These are phyloP conservation scores for Gasterosteus nipponicus DNA, from an alignment of 2,113 vertebrate genomes.

Conservation along the genomic window DNA sequence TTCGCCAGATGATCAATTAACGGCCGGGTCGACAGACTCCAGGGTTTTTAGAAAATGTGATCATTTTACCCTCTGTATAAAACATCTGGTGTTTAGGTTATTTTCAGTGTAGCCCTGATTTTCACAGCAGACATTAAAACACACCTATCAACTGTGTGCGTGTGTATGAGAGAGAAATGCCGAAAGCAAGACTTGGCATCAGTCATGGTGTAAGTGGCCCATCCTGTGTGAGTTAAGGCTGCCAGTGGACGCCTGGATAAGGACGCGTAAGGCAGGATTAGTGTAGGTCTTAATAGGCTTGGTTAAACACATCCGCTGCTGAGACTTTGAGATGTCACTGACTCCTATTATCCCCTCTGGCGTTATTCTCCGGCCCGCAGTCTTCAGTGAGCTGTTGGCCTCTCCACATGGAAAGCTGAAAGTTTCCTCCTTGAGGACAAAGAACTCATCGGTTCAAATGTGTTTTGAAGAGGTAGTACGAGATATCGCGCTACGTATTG, in stretches of 20 bases:
- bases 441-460: neutral
- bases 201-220: slow-evolving; percentile 57
- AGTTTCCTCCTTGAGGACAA: neutral
- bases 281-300: slow-evolving; percentile 77
- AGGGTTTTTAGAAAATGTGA: neutral
- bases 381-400: slow-evolving; percentile 18
- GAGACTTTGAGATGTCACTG: slow-evolving; percentile 75
- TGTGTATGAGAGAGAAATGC: slow-evolving; percentile 3
- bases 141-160: slow-evolving; percentile 1
- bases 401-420: slow-evolving; percentile 35
- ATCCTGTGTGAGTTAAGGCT: slow-evolving; percentile 66
- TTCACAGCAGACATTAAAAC: slow-evolving; percentile 2
- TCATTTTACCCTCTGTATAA: neutral
- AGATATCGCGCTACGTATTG: slow-evolving; percentile 16
- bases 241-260: slow-evolving; percentile 69
- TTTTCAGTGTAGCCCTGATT: neutral
- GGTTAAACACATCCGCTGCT: slow-evolving; percentile 76
- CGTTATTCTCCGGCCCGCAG: slow-evolving; percentile 50
- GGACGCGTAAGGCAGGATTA: slow-evolving; percentile 76
- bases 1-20: neutral
- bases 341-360: slow-evolving; percentile 71
- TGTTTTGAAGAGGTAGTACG: neutral
- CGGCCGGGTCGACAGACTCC: neutral
- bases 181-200: slow-evolving; percentile 36
- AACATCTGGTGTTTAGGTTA: neutral